These are phyloP conservation scores for Daboia siamensis DNA, from an alignment of 2,113 vertebrate genomes.

Conservation along the genomic window DNA sequence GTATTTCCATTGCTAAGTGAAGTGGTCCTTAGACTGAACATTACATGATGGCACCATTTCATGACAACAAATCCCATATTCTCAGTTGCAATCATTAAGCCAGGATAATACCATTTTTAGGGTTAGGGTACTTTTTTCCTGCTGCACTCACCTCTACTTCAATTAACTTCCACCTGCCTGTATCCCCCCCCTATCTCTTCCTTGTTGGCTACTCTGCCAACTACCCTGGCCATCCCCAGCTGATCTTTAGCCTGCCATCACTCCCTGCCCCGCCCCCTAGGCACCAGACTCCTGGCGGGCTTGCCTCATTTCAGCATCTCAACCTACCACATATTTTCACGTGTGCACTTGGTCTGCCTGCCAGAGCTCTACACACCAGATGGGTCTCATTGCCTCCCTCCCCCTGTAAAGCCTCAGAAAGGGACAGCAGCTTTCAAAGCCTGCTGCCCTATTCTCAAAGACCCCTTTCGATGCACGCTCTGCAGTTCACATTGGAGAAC, in stretches of 20 bases:
- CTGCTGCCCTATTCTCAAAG: background rate
- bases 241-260: background rate
- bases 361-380: background rate
- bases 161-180: background rate
- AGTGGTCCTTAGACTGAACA: background rate
- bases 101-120: background rate
- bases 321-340: background rate
- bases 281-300: background rate
- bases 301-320: background rate
- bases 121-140: background rate
- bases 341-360: background rate
- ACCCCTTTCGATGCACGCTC: background rate
- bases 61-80: background rate
- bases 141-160: background rate
- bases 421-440: background rate
- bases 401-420: background rate
- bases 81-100: background rate
- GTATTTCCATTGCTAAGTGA: background rate
- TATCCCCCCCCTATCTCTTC: background rate
- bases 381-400: background rate
- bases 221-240: background rate
- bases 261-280: accelerated
- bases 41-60: background rate
- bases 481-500: background rate
- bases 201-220: background rate